These are phyloP conservation scores for Synchiropus splendidus DNA, from an alignment of 2,113 vertebrate genomes.

Conservation along the genomic window DNA sequence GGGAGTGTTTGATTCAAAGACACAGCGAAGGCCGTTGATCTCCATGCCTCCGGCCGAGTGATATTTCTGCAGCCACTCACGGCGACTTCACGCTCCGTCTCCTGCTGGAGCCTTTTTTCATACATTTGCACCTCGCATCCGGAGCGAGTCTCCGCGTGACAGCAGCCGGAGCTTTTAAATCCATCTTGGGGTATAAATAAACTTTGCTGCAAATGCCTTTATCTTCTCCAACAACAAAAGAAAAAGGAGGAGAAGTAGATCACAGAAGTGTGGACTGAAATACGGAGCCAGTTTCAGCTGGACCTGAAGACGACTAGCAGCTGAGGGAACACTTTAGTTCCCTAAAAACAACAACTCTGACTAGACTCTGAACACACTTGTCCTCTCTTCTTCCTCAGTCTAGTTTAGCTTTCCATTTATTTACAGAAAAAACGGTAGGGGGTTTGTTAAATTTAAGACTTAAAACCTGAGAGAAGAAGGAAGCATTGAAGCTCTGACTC, in stretches of 20 bases:
- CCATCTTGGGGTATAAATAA: constrained; percentile 64
- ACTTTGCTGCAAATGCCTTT: constrained; percentile 59
- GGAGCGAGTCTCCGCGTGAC: constrained; percentile 55
- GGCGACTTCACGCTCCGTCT: constrained; percentile 47
- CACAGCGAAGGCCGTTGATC: too few species aligned
- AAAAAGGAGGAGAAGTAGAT: constrained; percentile 34
- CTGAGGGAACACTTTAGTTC: constrained; percentile 19
- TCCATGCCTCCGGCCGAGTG: constrained; percentile 22
- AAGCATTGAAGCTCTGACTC: too few species aligned
- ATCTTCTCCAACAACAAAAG: constrained; percentile 33
- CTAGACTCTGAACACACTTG: too few species aligned
- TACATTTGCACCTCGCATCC: constrained; percentile 67
- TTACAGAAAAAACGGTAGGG: too few species aligned
- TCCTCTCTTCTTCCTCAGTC: too few species aligned
- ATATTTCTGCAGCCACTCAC: constrained; percentile 53
- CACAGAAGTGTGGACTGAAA: constrained; percentile 48
- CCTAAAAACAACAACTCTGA: too few species aligned
- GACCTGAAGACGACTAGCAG: constrained; percentile 19
- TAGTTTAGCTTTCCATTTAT: too few species aligned
- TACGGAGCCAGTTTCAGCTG: constrained; percentile 41
- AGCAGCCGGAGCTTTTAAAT: constrained; percentile 49
- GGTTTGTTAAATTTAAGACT: too few species aligned
- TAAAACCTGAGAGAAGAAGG: too few species aligned
- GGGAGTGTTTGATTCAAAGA: too few species aligned
- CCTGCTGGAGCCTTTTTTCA: constrained; percentile 54